phyloP scores from a whole-genome alignment of 2,888 invertebrate genomes.

The Hypena proboscidalis region DNA sequence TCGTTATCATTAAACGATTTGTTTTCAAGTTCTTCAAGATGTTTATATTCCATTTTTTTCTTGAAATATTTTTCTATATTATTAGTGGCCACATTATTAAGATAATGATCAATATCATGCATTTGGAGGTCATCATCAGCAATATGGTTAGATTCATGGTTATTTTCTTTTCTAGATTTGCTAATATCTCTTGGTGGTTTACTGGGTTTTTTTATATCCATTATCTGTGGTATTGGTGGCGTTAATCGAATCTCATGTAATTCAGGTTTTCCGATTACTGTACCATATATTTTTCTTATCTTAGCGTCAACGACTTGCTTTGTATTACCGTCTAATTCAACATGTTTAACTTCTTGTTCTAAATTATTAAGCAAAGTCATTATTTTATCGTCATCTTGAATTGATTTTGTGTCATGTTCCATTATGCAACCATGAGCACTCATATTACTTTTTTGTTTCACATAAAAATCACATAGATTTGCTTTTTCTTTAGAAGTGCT shows the following conservation, averaged over 20 bases:
- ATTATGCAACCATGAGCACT: constrained; percentile 8
- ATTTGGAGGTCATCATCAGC: not conserved
- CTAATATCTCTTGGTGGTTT: constrained; percentile 20
- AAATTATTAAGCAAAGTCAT: constrained; percentile 61
- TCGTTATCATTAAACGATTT: constrained; percentile 9
- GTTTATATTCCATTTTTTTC: constrained; percentile 1
- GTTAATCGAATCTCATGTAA: too few relatives aligned
- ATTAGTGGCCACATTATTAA: constrained; percentile 21
- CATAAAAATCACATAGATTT: constrained; percentile 40
- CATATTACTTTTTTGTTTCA: constrained; percentile 20
- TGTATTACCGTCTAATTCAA: constrained; percentile 54
- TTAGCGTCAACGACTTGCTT: constrained; percentile 66
- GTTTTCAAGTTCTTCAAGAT: not conserved
- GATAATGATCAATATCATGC: too few relatives aligned
- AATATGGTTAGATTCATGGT: constrained; percentile 9
- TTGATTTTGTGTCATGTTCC: constrained; percentile 32
- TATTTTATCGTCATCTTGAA: constrained; percentile 56
- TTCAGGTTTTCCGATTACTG: constrained; percentile 45
- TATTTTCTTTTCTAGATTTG: constrained; percentile 12
- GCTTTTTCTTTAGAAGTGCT: constrained; percentile 46
- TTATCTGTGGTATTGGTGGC: constrained; percentile 13
- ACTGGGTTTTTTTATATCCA: not conserved
- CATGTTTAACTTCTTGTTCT: constrained; percentile 63
- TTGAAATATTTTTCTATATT: constrained; percentile 2
- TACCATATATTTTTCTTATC: constrained; percentile 66